These are phyloP conservation scores for Oreocharis arfaki DNA, from an alignment of 2,113 vertebrate genomes.

Conservation along the genomic window DNA sequence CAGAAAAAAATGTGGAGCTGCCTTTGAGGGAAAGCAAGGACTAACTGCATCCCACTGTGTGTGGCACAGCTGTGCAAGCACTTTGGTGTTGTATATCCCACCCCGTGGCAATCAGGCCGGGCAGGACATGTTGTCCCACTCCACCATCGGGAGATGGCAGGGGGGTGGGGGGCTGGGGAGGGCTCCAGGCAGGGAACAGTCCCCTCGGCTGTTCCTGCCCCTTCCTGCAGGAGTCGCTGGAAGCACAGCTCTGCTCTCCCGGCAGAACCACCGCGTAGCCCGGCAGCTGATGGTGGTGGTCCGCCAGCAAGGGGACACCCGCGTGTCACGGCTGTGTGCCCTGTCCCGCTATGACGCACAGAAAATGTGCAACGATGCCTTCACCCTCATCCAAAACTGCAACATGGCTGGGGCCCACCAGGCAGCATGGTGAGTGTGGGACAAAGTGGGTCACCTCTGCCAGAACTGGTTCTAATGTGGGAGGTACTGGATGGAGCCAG, in stretches of 20 bases:
- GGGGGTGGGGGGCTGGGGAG: too few species aligned
- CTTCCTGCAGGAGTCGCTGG: slow-evolving; percentile 34
- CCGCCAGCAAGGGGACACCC: slow-evolving; percentile 79
- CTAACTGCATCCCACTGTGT: not conserved
- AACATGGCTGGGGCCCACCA: slow-evolving; percentile 84
- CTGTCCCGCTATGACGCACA: slow-evolving; percentile 84
- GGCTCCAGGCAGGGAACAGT: not conserved
- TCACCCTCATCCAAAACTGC: slow-evolving; percentile 85
- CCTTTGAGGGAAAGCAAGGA: not conserved
- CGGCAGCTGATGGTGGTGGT: slow-evolving; percentile 83
- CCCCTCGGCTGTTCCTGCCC: not conserved
- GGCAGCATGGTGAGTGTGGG: slow-evolving; percentile 83
- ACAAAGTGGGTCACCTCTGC: accelerated
- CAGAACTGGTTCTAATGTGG: not conserved
- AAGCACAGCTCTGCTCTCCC: not conserved
- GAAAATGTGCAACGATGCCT: slow-evolving; percentile 84
- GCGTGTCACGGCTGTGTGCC: slow-evolving; percentile 85
- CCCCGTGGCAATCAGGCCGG: not conserved
- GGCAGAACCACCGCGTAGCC: slow-evolving; percentile 87
- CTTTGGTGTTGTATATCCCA: not conserved
- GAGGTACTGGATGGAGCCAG: not conserved
- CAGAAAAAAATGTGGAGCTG: not conserved
- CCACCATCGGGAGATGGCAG: not conserved
- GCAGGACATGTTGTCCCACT: not conserved
- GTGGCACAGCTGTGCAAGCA: not conserved